Conservation (phyloP, 2,888 invertebrate genomes). For the Drosophila barbarae region DNA sequence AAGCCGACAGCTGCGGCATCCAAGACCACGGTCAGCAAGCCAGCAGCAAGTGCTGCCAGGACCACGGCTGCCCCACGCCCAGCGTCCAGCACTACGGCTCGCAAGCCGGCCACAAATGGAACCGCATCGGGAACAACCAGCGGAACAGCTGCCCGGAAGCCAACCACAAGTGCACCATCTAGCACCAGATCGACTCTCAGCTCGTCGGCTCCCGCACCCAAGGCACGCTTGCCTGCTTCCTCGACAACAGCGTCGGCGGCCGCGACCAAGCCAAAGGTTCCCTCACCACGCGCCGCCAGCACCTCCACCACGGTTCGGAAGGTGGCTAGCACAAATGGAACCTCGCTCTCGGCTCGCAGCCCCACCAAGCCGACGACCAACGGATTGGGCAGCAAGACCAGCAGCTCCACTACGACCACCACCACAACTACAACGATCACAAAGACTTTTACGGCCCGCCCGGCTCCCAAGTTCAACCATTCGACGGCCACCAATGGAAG, state of each 20-base stretch:
- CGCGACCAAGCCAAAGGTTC: conserved; percentile 66
- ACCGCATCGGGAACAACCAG: conserved; percentile 12
- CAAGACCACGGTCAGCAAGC: conserved; percentile 37
- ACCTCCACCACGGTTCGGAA: conserved; percentile 75
- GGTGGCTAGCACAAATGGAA: conserved; percentile 36
- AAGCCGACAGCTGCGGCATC: conserved; percentile 22
- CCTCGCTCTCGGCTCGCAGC: conserved; percentile 53
- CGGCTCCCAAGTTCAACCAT: conserved; percentile 73
- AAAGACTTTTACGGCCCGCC: conserved; percentile 75
- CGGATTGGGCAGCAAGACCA: conserved; percentile 44
- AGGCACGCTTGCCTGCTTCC: conserved; percentile 47
- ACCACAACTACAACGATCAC: conserved; percentile 60
- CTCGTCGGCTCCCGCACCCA: conserved; percentile 36
- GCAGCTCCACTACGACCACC: conserved; percentile 26
- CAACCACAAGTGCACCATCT: conserved; percentile 32
- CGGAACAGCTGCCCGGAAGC: conserved; percentile 45
- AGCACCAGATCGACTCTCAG: conserved; percentile 32
- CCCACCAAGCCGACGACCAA: conserved; percentile 62
- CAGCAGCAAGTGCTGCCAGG: conserved; percentile 42
- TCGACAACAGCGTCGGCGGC: conserved; percentile 27
- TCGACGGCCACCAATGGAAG: conserved; percentile 43
- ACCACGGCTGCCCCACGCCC: conserved; percentile 7
- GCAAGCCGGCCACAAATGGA: conserved; percentile 44
- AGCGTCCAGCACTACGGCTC: conserved; percentile 27
- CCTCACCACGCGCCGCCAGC: conserved; percentile 69